Evolutionary conservation across 2,888 invertebrate species (phyloP), one percentile per base, ranked within the genome.

Genomic region (Phyllotreta cruciferae): DNA sequence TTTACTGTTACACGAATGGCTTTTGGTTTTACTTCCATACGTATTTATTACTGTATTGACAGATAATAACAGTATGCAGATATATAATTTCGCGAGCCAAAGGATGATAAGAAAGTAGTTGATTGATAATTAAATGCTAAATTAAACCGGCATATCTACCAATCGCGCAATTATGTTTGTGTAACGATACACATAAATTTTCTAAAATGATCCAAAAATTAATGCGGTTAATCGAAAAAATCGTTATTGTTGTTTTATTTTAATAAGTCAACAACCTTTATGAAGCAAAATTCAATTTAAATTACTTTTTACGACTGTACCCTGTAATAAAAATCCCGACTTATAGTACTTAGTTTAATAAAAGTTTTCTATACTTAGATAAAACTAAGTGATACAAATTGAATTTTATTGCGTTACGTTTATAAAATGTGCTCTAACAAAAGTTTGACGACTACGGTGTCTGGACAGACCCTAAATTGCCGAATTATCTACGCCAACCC

Each of bases 401-500:
- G 58, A 44, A 53, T 53, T 52, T 60, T 60, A 60, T 57, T 39
- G 41, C 49, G 38, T 41, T 49, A 57, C 57, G 47, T 41, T 57
- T 57, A 36, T 44, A 49, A 57, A 57, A 13, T 52, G 50, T 38
- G 24, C 38, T 45, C 14, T 42, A 47, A 56, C 57, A 57, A 53
- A 47, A 38, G 14, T 52, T 62, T 53, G 44, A 38, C 52, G 37
- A 50, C 42, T 44, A 11, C 53, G 52, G 53, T 49, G 35, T 62
- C 38, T 57, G 47, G 35, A 34, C 55, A 39, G 35, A 60, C 66
- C 68, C 66, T 37, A 36, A 63, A 54, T 60, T 60, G 58, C 60
- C 63, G 62, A 71, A 74, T 72, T 73, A 71, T 70, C 70, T 61
- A 69, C 70, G 66, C 71, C 68, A 70, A 56, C 66, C 71, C 71